These are phyloP conservation scores for Pseudorhiza aurosa DNA, from an alignment of 30 jellyfish, hydroid and myxozoan genomes.

Conservation along the genomic window DNA sequence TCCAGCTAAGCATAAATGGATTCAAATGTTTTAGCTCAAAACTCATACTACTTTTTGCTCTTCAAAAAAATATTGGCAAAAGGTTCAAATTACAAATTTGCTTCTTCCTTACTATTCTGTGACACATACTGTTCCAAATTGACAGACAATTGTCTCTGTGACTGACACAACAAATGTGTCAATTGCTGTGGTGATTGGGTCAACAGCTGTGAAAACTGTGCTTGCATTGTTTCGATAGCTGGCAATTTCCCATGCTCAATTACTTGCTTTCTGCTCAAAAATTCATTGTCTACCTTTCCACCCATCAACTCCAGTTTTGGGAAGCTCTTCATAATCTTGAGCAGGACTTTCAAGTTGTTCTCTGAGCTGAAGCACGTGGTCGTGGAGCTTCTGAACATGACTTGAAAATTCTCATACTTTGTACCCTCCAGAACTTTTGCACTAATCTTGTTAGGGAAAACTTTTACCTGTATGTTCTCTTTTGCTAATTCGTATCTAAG, in stretches of 20 bases:
- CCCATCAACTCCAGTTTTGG: conserved; percentile 69
- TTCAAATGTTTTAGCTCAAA: no score
- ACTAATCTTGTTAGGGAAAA: conserved; percentile 66
- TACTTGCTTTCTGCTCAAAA: conserved; percentile 59
- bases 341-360: conserved; percentile 26
- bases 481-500: conserved; percentile 60
- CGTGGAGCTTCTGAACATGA: conserved; percentile 54
- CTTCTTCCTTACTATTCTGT: conserved; percentile 6
- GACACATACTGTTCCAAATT: conserved; percentile 53
- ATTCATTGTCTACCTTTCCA: conserved; percentile 70
- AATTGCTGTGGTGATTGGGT: conserved; percentile 57
- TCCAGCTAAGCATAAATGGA: no score
- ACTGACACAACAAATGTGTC: conserved; percentile 15
- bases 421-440: conserved; percentile 45
- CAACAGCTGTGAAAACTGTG: conserved; percentile 41
- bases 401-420: conserved; percentile 31
- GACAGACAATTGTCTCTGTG: conserved; percentile 42
- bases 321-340: conserved; percentile 37
- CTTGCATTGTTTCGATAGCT: conserved; percentile 27
- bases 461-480: conserved; percentile 35
- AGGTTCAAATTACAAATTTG: background rate
- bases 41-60: no score
- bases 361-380: conserved; percentile 68
- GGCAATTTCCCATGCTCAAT: conserved; percentile 74
- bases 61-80: no score